Evolutionary conservation across 2,888 invertebrate genomes (phyloP).

Genomic region (Diadromus collaris): DNA sequence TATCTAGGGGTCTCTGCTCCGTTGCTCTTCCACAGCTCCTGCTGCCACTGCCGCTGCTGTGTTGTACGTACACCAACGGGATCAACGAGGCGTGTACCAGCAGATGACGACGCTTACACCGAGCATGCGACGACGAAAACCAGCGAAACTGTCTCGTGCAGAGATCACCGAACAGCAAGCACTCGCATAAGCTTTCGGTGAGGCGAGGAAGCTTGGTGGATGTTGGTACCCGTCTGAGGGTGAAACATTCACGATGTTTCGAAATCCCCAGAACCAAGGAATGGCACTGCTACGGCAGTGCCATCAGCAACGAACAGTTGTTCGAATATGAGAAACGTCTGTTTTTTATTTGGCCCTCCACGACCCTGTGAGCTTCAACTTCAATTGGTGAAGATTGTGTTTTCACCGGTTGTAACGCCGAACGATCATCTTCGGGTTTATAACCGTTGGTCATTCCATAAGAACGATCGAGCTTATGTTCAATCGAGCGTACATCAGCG

Average conservation of each 20-base stretch:
- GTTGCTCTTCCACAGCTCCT: conserved; percentile 35
- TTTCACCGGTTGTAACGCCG: no score
- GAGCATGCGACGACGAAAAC: conserved; percentile 66
- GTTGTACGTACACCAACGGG: conserved; percentile 47
- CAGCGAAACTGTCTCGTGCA: conserved; percentile 67
- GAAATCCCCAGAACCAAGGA: neutral
- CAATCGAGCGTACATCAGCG: neutral
- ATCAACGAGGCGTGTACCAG: conserved; percentile 69
- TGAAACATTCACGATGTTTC: conserved; percentile 35
- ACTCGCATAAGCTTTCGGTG: conserved; percentile 46
- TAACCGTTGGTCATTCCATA: no score
- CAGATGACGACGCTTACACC: conserved; percentile 73
- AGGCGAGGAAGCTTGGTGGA: neutral
- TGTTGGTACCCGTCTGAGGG: conserved; percentile 18
- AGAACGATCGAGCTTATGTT: no score
- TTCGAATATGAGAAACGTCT: neutral
- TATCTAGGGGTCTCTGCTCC: conserved; percentile 52
- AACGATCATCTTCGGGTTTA: no score
- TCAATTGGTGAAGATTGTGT: no score
- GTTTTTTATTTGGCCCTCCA: neutral
- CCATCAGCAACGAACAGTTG: neutral
- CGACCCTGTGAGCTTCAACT: no score
- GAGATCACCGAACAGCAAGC: conserved; percentile 57
- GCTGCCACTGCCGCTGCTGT: conserved; percentile 22
- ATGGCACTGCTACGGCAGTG: neutral